Base-by-base conservation (phyloP, 2,113 vertebrate species). In the Emydura subglobosa region DNA sequence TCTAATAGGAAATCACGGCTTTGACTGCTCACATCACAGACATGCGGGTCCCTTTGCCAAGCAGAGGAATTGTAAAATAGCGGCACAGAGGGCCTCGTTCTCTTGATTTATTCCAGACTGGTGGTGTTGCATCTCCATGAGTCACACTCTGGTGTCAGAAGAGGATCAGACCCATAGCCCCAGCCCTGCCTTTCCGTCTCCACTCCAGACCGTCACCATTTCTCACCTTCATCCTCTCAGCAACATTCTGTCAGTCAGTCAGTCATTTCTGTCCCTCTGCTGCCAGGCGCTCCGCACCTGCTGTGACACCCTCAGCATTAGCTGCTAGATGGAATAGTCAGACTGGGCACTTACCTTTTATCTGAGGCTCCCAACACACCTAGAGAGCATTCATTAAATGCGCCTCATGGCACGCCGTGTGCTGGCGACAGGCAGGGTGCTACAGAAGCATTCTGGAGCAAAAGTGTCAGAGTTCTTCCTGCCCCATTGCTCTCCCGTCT, bases 341-440 rank as follows among this genome's bases (percentile, higher is more conserved):
- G 39, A 7, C 22, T 3, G 13, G 11, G 72, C 9, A 27, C 24
- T 12, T 14, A 17, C 42, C 42, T 44, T 25, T 44, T 22, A 25
- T 6, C 24, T 6, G 42, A 44, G 42, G 3, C 5, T 21, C 42
- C 39, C 11, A 5, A 25, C 17, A 14, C 7, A n/a, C 65, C 34
- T 10, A 39, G 34, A 22, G 2, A 14, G 21, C 42, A 44, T 11
- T 5, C 2, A 44, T 44, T 42, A 27, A 22, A 27, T 39, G 4
- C 44, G 39, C 42, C 22, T 4, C 17, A n/a, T 11, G n/a, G 2
- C 10, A 5, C 5, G 10, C 68, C n/a, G 12, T 2, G 6, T 22
- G 72, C 24, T 7, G 7, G n/a, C 11, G 24, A 44, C 39, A 44
- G 24, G 11, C 39, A 13, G 22, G 12, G 39, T 25, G 42, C 21